These are phyloP conservation scores for Sebastes taczanowskii DNA, from an alignment of 2,797 vertebrate genomes.

Conservation along the genomic window DNA sequence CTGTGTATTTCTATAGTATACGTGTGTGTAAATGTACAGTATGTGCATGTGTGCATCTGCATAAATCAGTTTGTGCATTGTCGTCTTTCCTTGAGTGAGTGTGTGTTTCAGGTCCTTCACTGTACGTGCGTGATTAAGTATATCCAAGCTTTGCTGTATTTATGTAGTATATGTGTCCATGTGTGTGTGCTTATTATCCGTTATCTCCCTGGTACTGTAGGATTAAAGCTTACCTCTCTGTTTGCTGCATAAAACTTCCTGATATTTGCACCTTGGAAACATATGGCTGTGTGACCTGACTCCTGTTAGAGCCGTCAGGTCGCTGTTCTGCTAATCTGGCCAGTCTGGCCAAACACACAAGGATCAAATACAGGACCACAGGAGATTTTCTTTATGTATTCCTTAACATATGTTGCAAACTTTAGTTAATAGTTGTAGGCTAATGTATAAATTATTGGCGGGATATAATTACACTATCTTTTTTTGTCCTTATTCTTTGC, in stretches of 20 bases:
- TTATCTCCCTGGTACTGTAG: conserved; percentile 4
- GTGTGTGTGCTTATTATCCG: neutral
- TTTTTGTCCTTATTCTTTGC: neutral
- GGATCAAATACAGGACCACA: neutral
- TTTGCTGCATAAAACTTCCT: conserved; percentile 51
- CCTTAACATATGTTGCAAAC: neutral
- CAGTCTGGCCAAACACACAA: neutral
- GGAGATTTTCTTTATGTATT: neutral
- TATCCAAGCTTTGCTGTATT: neutral
- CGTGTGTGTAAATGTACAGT: neutral
- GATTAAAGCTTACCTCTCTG: conserved; percentile 4
- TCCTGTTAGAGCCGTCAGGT: conserved; percentile 13
- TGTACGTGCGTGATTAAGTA: neutral
- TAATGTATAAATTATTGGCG: neutral
- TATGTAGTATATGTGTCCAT: neutral
- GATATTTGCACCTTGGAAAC: conserved; percentile 48
- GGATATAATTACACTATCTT: neutral
- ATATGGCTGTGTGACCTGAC: conserved; percentile 35
- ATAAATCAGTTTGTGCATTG: neutral
- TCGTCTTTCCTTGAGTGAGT: neutral
- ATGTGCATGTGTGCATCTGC: neutral
- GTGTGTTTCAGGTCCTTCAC: neutral
- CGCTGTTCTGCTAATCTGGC: conserved; percentile 29
- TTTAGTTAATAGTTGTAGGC: neutral
- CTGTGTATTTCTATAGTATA: neutral